These are phyloP conservation scores for Haliclona indistincta DNA, from an alignment of 37 sponge, comb jelly and placozoan genomes.

Conservation along the genomic window DNA sequence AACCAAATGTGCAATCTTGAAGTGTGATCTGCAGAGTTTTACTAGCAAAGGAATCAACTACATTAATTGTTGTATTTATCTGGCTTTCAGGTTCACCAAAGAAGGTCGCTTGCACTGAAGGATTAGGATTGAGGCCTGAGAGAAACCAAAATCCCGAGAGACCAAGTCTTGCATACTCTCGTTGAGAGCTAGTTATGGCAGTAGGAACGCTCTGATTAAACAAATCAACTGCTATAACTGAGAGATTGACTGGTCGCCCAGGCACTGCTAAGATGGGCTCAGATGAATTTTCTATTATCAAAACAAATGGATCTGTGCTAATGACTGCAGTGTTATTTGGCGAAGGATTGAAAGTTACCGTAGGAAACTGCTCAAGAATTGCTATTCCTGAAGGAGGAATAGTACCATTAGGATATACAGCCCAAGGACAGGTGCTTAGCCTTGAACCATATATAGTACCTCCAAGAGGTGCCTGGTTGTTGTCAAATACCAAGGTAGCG, in stretches of 20 bases:
- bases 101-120: neutral
- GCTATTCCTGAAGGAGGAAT: no score
- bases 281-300: no score
- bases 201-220: neutral
- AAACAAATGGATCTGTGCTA: no score
- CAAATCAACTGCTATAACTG: neutral
- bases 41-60: conserved; percentile 8
- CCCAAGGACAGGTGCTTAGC: conserved; percentile 14
- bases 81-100: neutral
- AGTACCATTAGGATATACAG: no score
- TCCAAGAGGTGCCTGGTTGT: conserved; percentile 12
- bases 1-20: conserved; percentile 24
- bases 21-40: conserved; percentile 17
- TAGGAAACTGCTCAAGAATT: no score
- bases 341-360: no score
- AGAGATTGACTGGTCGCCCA: neutral
- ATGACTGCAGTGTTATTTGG: no score
- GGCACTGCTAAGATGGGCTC: neutral
- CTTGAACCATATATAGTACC: conserved; percentile 2
- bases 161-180: no score
- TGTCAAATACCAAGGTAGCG: neutral
- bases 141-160: conserved; percentile 24
- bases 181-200: no score
- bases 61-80: neutral
- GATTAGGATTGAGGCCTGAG: neutral